Evolutionary conservation across 2,113 vertebrate species (phyloP).

Genomic region (Labeo rohita): DNA sequence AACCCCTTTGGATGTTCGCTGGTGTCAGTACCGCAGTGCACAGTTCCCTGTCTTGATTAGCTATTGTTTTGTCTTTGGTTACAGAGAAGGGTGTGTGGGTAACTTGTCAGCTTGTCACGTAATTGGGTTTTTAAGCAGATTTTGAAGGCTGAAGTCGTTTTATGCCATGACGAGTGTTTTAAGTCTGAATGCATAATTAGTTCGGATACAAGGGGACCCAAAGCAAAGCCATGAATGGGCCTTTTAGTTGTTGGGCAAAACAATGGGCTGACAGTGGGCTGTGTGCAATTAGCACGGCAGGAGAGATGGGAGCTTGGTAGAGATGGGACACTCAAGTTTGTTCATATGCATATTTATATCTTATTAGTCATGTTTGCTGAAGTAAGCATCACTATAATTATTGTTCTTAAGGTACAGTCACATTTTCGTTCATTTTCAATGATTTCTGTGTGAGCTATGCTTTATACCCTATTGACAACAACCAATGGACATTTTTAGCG

Average conservation of each 20-base stretch:
- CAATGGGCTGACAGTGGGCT: slow-evolving; percentile 55
- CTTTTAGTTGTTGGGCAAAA: slow-evolving; percentile 50
- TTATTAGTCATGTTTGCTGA: not conserved
- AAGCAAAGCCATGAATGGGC: slow-evolving; percentile 52
- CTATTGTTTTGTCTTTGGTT: slow-evolving; percentile 42
- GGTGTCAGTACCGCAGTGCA: not conserved
- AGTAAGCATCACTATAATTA: not conserved
- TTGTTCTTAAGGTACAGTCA: not conserved
- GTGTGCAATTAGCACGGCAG: slow-evolving; percentile 54
- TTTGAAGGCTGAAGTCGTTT: slow-evolving; percentile 38
- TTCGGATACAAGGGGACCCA: slow-evolving; percentile 34
- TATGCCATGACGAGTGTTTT: slow-evolving; percentile 14
- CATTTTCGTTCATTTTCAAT: too few relatives aligned
- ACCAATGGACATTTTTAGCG: too few relatives aligned
- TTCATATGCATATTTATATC: not conserved
- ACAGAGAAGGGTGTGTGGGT: slow-evolving; percentile 1
- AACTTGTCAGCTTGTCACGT: slow-evolving; percentile 46
- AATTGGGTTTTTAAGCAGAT: slow-evolving; percentile 55
- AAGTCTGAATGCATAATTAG: slow-evolving; percentile 60
- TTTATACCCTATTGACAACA: too few relatives aligned
- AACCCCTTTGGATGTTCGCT: slow-evolving; percentile 11
- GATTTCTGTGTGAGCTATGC: too few relatives aligned
- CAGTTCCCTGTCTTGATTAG: slow-evolving; percentile 1
- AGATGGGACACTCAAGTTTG: not conserved
- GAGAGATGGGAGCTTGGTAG: slow-evolving; percentile 22